phyloP scores from a whole-genome alignment of 35 echinoderm and acorn worm genomes.

The Ptychodera flava region DNA sequence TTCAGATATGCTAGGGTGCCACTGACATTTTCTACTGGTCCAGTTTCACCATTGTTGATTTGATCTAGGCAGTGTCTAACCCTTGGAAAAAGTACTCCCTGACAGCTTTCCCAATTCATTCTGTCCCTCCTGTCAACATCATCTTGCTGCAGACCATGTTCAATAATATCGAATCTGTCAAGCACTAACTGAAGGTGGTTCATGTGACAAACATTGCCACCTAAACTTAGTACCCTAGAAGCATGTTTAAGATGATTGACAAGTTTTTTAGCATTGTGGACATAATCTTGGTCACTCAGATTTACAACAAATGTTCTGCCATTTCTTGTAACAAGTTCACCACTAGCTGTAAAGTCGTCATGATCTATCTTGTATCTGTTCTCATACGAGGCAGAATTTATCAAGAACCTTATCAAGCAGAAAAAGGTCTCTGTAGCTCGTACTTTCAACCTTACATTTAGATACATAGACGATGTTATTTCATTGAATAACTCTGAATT shows the following conservation, averaged over 20 bases:
- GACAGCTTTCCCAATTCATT: constrained; percentile 4
- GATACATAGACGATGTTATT: no score
- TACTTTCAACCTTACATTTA: no score
- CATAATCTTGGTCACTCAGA: constrained; percentile 13
- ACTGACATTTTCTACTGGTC: neutral
- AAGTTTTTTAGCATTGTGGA: constrained; percentile 7
- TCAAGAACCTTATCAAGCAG: no score
- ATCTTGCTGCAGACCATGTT: constrained; percentile 13
- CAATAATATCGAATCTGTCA: neutral
- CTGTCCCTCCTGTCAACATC: constrained; percentile 2
- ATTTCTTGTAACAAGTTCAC: neutral
- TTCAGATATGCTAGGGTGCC: constrained; percentile 1
- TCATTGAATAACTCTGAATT: no score
- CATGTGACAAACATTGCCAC: constrained; percentile 13
- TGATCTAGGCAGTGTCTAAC: neutral
- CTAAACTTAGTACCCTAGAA: constrained; percentile 1
- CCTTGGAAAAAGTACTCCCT: constrained; percentile 2
- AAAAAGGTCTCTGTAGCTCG: no score
- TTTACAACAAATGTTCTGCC: neutral
- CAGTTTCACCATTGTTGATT: neutral
- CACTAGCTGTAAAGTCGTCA: constrained; percentile 4
- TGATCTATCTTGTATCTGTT: neutral
- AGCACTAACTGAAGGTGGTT: constrained; percentile 6
- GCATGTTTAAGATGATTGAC: constrained; percentile 16
- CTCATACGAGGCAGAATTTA: no score